Conservation (phyloP, 1,140 invertebrate species). For the Drosophila ironensis region DNA sequence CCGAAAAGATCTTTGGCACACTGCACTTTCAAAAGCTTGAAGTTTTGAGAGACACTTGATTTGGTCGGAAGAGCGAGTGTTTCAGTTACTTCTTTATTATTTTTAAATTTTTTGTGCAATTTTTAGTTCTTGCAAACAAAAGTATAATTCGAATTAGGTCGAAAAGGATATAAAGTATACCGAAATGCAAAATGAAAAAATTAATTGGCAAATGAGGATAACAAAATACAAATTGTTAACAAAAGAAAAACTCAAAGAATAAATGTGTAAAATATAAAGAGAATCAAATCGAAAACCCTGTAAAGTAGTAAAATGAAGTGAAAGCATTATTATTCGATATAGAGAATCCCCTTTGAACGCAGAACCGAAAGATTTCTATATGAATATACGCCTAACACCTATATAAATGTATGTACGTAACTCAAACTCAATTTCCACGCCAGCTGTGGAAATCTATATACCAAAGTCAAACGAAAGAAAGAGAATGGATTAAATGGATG, state of each 20-base stretch:
- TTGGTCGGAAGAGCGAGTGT: not conserved
- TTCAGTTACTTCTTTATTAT: not conserved
- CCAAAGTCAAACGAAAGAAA: constrained; percentile 69
- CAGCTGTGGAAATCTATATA: constrained; percentile 75
- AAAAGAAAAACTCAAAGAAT: constrained; percentile 34
- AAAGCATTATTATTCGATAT: constrained; percentile 32
- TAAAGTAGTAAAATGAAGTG: constrained; percentile 60
- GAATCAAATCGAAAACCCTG: constrained; percentile 36
- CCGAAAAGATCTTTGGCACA: constrained; percentile 4
- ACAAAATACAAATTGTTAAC: constrained; percentile 61
- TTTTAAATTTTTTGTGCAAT: constrained; percentile 66
- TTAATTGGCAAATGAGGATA: constrained; percentile 29
- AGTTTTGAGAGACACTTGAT: not conserved
- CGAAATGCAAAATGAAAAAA: constrained; percentile 51
- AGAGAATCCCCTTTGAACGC: constrained; percentile 16
- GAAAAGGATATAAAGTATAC: constrained; percentile 80
- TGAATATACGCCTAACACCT: constrained; percentile 46
- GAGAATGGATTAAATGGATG: constrained; percentile 24
- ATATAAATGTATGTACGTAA: constrained; percentile 76
- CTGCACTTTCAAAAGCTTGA: not conserved
- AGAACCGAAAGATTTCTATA: constrained; percentile 39
- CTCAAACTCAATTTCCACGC: constrained; percentile 71
- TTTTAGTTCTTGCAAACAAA: constrained; percentile 52
- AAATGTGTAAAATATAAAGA: constrained; percentile 45
- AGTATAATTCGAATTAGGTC: constrained; percentile 62